phyloP scores from a whole-genome alignment of 2,113 vertebrate species.

The Indicator indicator region DNA sequence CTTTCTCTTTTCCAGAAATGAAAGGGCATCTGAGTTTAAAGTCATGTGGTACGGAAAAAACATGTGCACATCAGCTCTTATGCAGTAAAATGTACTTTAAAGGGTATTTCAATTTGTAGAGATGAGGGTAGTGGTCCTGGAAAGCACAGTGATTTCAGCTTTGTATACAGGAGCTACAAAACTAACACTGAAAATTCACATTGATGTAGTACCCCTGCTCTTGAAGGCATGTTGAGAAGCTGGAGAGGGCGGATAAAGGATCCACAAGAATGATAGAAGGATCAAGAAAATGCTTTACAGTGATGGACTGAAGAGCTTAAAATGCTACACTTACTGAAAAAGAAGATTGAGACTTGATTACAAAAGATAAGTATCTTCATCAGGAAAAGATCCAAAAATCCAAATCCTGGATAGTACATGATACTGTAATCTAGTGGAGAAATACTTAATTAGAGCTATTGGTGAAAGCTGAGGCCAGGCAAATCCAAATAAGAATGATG shows the following conservation, averaged over 20 bases:
- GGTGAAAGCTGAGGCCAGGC: background rate
- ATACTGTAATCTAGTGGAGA: background rate
- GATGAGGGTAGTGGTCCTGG: background rate
- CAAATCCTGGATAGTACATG: background rate
- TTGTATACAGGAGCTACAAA: background rate
- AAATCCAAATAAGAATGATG: background rate
- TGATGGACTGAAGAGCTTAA: background rate
- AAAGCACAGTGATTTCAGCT: background rate
- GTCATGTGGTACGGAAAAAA: too few species aligned
- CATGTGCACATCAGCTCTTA: too few species aligned
- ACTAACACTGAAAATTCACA: background rate
- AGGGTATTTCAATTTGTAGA: background rate
- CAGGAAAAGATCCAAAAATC: background rate
- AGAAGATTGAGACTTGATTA: slow-evolving; percentile 4
- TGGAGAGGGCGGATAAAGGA: background rate
- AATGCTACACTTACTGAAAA: background rate
- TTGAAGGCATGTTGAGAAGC: background rate
- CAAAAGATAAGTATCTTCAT: background rate
- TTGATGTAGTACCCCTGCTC: background rate
- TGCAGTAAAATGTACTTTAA: background rate
- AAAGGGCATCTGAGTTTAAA: too few species aligned
- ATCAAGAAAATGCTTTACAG: background rate
- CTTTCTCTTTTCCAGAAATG: background rate
- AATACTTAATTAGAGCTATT: background rate
- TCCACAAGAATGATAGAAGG: background rate